Evolutionary conservation across 2,797 vertebrate species (phyloP).

Genomic region (Mallotus villosus): DNA sequence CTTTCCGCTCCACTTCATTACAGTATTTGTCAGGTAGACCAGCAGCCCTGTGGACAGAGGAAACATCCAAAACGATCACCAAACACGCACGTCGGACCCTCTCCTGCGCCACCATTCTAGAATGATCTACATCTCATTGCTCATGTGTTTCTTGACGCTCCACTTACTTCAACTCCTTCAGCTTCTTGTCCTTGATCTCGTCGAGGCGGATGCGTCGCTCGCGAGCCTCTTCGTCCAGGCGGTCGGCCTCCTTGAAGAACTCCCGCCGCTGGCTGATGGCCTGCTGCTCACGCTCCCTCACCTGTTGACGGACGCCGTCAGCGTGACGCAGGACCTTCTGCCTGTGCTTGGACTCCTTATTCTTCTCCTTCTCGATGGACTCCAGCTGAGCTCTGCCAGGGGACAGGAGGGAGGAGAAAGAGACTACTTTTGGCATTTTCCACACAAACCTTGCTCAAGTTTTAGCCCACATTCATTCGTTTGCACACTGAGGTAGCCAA

Average conservation of each 20-base stretch:
- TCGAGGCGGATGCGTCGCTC: constrained; percentile 70
- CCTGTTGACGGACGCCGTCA: constrained; percentile 75
- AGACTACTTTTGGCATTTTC: background rate
- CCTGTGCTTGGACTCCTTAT: constrained; percentile 59
- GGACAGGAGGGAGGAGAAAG: rapidly evolving
- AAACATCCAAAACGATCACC: background rate
- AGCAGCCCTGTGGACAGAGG: constrained; percentile 66
- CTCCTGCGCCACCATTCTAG: background rate
- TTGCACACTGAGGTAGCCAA: background rate
- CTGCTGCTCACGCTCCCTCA: constrained; percentile 74
- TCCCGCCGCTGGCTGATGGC: constrained; percentile 63
- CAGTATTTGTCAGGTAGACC: constrained; percentile 86
- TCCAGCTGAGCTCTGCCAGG: constrained; percentile 75
- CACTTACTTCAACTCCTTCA: constrained; percentile 85
- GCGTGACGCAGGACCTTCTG: constrained; percentile 60
- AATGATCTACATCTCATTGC: background rate
- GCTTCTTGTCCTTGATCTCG: constrained; percentile 80
- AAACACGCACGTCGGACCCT: background rate
- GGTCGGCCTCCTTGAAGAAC: constrained; percentile 73
- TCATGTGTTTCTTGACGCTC: background rate
- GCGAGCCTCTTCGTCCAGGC: constrained; percentile 71
- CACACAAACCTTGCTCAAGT: background rate
- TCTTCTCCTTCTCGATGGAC: constrained; percentile 70
- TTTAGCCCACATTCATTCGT: background rate
- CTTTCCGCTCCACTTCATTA: constrained; percentile 76